Evolutionary conservation across 64 coral and sea anemone species (phyloP).

Genomic region (Stylophora pistillata): DNA sequence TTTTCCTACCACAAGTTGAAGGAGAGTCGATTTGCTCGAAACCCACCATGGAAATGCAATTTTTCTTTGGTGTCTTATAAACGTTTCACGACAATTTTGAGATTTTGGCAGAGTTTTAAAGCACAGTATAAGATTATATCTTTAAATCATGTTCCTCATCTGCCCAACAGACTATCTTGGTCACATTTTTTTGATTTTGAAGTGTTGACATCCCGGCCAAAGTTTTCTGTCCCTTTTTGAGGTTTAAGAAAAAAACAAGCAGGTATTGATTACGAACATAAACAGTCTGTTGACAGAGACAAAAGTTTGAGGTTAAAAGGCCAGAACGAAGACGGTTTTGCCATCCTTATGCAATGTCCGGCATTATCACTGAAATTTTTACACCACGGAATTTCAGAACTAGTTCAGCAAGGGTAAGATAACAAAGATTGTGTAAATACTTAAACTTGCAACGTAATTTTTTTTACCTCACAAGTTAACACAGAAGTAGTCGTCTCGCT

Average conservation of each 20-base stretch:
- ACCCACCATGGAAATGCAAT: no score
- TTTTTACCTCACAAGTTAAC: no score
- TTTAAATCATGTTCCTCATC: no score
- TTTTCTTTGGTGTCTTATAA: no score
- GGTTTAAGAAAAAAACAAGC: not conserved
- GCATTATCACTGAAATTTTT: slow-evolving; percentile 23
- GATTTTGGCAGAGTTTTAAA: no score
- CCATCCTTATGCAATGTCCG: not conserved
- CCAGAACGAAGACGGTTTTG: not conserved
- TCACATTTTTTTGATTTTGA: not conserved
- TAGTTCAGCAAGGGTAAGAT: slow-evolving; percentile 7
- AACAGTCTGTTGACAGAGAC: not conserved
- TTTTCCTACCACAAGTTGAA: no score
- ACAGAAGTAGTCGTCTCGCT: no score
- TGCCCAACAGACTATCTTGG: no score
- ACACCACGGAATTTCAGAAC: not conserved
- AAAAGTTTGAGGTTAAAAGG: not conserved
- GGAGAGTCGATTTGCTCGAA: no score
- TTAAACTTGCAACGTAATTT: not conserved
- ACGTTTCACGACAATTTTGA: no score
- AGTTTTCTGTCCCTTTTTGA: not conserved
- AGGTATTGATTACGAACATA: not conserved
- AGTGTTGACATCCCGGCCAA: not conserved
- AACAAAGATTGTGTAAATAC: not conserved
- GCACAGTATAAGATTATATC: no score